Evolutionary conservation across 1,140 invertebrate genomes (phyloP).

Genomic region (Ips typographus): DNA sequence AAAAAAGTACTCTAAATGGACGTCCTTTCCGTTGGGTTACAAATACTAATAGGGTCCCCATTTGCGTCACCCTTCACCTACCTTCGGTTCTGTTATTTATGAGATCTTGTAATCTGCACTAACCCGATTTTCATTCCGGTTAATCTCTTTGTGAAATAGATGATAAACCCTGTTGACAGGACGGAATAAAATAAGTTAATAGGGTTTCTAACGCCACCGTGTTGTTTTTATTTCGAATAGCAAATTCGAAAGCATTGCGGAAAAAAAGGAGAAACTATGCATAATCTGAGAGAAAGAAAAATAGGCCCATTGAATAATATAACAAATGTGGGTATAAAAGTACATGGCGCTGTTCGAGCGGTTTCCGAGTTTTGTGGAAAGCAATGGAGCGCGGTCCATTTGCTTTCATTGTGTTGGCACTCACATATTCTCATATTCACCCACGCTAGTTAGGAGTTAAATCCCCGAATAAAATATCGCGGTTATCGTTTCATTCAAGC

Average conservation of each 20-base stretch:
- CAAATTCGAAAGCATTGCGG: neutral
- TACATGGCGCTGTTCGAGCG: conserved; percentile 42
- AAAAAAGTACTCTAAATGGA: neutral
- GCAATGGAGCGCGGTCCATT: conserved; percentile 45
- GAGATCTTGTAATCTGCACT: conserved; percentile 33
- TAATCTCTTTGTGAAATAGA: conserved; percentile 33
- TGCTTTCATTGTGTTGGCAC: conserved; percentile 38
- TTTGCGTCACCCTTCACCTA: conserved; percentile 26
- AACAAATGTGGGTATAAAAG: conserved; percentile 43
- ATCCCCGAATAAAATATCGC: conserved; percentile 28
- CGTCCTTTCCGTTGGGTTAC: neutral
- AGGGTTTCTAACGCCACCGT: conserved; percentile 5
- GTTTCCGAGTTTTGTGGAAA: conserved; percentile 41
- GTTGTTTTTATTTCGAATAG: neutral
- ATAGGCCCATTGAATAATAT: conserved; percentile 43
- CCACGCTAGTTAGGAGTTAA: conserved; percentile 37
- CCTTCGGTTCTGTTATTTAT: conserved; percentile 35
- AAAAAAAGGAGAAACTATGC: conserved; percentile 29
- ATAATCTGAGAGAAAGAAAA: conserved; percentile 35
- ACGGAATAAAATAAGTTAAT: conserved; percentile 23
- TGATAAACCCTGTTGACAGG: conserved; percentile 28
- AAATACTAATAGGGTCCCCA: conserved; percentile 29
- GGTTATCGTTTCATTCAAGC: conserved; percentile 19
- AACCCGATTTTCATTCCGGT: conserved; percentile 34
- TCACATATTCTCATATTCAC: conserved; percentile 44